These are phyloP conservation scores for Setophaga kirtlandii DNA, from an alignment of 2,113 vertebrate genomes.

Conservation along the genomic window DNA sequence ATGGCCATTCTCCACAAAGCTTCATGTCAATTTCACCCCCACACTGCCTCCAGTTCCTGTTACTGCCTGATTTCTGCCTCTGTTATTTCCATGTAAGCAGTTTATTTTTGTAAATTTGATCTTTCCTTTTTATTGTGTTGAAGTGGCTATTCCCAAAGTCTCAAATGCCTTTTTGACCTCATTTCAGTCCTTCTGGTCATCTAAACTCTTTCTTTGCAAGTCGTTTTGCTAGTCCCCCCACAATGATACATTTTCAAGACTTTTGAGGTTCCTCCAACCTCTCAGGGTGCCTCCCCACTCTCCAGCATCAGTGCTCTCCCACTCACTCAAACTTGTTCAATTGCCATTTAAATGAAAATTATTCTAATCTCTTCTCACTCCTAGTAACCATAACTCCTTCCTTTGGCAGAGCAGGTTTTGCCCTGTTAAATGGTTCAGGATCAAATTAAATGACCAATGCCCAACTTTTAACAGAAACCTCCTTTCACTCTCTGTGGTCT, in stretches of 20 bases:
- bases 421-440: not conserved
- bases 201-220: not conserved
- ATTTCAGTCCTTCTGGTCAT: not conserved
- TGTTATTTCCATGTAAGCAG: not conserved
- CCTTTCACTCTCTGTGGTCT: not conserved
- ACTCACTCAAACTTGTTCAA: not conserved
- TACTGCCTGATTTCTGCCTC: not conserved
- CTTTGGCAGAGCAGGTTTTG: not conserved
- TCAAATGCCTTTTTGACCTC: not conserved
- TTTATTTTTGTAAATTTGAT: not conserved
- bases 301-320: not conserved
- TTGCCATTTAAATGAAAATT: not conserved
- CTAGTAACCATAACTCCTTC: not conserved
- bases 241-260: not conserved
- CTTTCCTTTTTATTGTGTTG: not conserved
- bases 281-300: rapidly evolving
- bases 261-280: not conserved
- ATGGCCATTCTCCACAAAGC: not conserved
- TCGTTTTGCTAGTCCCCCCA: not conserved
- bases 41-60: not conserved
- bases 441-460: not conserved
- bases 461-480: not conserved
- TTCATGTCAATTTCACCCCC: not conserved
- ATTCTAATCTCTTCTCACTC: not conserved
- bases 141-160: not conserved